These are phyloP conservation scores for Brachionus sp. DNA, from an alignment of 1,140 invertebrate genomes.

Conservation along the genomic window DNA sequence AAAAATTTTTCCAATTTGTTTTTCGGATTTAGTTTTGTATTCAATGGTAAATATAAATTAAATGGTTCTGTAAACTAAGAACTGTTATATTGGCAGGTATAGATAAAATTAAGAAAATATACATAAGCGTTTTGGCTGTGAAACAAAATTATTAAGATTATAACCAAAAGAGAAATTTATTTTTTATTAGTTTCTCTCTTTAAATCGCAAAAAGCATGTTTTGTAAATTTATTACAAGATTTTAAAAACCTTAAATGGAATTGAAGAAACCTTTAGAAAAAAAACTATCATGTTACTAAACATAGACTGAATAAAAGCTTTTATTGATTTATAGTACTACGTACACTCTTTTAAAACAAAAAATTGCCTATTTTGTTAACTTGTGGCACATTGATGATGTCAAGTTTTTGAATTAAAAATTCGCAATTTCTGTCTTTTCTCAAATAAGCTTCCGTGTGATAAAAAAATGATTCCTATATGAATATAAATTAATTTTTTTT, in stretches of 20 bases:
- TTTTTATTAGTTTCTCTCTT: neutral
- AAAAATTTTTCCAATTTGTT: too few relatives aligned
- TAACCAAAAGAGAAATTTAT: neutral
- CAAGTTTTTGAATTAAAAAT: neutral
- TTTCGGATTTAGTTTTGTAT: too few relatives aligned
- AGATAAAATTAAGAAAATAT: too few relatives aligned
- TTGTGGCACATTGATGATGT: neutral
- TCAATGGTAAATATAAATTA: too few relatives aligned
- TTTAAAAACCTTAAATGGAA: constrained; percentile 7
- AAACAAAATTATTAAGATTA: neutral
- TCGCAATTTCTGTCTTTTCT: neutral
- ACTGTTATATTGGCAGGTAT: too few relatives aligned
- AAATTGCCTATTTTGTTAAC: neutral
- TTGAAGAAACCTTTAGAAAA: neutral
- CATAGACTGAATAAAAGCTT: neutral
- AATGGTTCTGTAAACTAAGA: too few relatives aligned
- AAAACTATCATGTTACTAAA: neutral
- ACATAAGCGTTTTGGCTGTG: too few relatives aligned
- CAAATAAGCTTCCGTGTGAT: neutral
- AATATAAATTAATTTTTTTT: neutral
- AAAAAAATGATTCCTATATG: neutral
- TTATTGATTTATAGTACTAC: too few relatives aligned
- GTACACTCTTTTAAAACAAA: neutral
- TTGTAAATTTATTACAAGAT: neutral
- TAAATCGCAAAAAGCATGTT: neutral